Percentiles rank a stretch among this genome's conserved stretches.
phyloP scores from a whole-genome alignment of 2,797 vertebrate genomes.

The Pangasius krempfi region DNA sequence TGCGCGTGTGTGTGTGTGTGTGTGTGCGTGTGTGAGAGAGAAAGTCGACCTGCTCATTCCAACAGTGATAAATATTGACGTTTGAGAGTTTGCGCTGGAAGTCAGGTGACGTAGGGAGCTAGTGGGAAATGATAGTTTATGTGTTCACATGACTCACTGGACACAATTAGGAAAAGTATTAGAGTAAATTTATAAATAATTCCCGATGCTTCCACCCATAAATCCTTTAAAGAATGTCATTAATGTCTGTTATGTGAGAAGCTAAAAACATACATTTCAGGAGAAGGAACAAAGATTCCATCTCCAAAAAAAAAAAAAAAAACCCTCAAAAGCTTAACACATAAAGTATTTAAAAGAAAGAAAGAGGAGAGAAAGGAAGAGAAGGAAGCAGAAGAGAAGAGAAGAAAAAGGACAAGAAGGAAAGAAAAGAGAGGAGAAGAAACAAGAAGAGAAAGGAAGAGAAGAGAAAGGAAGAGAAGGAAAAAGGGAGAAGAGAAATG shows the following conservation, averaged over 20 bases:
- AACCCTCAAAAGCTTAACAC: background rate
- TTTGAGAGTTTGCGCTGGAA: background rate
- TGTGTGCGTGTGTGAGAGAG: background rate
- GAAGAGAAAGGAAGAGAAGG: background rate
- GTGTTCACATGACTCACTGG: background rate
- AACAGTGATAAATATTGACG: background rate
- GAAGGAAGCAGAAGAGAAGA: rapidly evolving
- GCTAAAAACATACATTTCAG: background rate
- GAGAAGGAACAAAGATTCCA: background rate
- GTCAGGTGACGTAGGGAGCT: background rate
- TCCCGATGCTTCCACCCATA: background rate
- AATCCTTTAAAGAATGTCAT: background rate
- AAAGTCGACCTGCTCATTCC: background rate
- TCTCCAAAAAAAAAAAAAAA: background rate
- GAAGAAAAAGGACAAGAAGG: background rate
- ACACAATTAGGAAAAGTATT: background rate
- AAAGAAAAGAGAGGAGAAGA: background rate
- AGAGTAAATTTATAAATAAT: background rate
- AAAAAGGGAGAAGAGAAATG: background rate
- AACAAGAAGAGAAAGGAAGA: no score
- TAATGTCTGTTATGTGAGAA: background rate
- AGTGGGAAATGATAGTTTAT: background rate
- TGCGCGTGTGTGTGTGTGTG: constrained; percentile 10
- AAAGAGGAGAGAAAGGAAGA: background rate
- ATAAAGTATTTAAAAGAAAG: background rate